Base-by-base conservation (phyloP, 2,888 invertebrate species). In the Octonoba sinensis region DNA sequence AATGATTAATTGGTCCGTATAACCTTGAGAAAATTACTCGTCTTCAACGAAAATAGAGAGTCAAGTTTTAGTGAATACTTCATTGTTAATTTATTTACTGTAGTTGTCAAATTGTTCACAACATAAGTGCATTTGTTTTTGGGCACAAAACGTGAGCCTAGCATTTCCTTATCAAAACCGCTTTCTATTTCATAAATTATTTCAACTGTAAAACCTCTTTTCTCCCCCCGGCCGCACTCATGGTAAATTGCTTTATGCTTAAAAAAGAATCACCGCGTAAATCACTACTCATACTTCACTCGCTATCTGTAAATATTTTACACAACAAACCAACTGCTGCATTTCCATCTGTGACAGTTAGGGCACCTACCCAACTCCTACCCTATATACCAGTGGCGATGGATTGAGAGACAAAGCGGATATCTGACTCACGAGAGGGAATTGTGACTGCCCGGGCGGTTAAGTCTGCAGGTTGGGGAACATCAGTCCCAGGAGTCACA, bases 351-450 rank as follows among this genome's bases (percentile, higher is more conserved):
- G 73, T 79, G 78, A 78, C 71, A 72, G 65, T 60, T 62, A 13
- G 27, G 67, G 79, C 79, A 79, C 79, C 73, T 79, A 79, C 36
- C 27, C 49, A 56, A 22, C 73, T 73, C 44, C 46, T 22, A 56
- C 47, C 56, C 70, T 27, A 76, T 76, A 66, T 76, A 72, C 66
- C 59, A 66, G 72, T 49, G 60, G 79, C 66, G 60, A 73, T 73
- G 73, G 62, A 62, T 79, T 79, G 56, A 72, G 79, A 73, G 79
- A 79, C 79, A 79, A 79, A 73, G 73, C 67, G 71, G 51, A 49
- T 62, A 36, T 60, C 69, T 76, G 69, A 69, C 69, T 76, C 62
- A 76, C 71, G 12, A 62, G 18, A 44, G 65, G 75, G 67, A 57
- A 66, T 60, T 66, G 59, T 56, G 49, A 65, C 65, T n/a, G 49